Evolutionary conservation across 2,113 vertebrate genomes (phyloP), one percentile per base, ranked within the genome.

Genomic region (Talpa occidentalis): DNA sequence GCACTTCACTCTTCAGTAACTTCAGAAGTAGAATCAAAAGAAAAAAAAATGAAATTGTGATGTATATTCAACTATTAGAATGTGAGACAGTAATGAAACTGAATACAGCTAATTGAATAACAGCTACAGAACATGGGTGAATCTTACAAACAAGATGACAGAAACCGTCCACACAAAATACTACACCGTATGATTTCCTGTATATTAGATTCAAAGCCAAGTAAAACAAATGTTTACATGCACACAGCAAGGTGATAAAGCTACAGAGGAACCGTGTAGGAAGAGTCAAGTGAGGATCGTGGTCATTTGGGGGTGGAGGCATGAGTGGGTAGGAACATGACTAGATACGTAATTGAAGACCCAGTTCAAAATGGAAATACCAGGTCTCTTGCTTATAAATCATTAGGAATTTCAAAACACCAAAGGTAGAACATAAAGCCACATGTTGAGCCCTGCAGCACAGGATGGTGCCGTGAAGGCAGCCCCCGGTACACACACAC

Each of bases 401-500:
- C 37, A 14, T 64, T 56, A 88, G 35, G 44, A 78, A 70, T 81
- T 94, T 94, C 74, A 32, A 17, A 77, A 37, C 3, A 60, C 16
- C 44, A 6, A 60, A 28, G 47, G n/a, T 1, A 52, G 37, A 44
- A 60, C 35, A 56, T 21, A 42, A 42, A 44, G 10, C 15, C 9
- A 44, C 77, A 5, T 9, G 14, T 26, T 9, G 30, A 14, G 11
- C 40, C 37, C 26, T n/a, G 14, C 28, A 78, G 35, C 14, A 0
- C 3, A 26, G 60, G 32, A n/a, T 88, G 28, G 14, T 2, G 1
- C 5, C 42, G 7, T 7, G 1, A 56, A 69, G 74, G 37, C 6
- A 17, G 0, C 44, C 9, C 44, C 4, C 8, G 35, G 19, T 32
- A 17, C 15, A n/a, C 10, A 0, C 17, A 10, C 42, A 5, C 40